Conservation (phyloP, 2,888 invertebrate genomes). For the Mesorhabditis sp. region DNA sequence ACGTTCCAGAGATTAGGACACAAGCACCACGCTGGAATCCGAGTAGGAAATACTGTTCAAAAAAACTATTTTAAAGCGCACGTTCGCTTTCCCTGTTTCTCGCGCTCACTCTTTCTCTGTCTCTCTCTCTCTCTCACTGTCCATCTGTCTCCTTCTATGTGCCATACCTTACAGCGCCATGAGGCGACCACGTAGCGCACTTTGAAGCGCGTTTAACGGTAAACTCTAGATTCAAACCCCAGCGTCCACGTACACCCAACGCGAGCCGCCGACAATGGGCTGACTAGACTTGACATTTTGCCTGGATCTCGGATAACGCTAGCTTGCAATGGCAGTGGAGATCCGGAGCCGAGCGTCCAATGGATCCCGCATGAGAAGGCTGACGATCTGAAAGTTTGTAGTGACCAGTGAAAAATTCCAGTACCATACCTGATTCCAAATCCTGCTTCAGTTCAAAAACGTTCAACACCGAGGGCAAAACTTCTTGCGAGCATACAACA, state of each 20-base stretch:
- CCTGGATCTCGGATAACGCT: neutral
- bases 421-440: neutral
- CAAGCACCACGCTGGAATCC: neutral
- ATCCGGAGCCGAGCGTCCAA: conserved; percentile 6
- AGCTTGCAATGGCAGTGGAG: neutral
- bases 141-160: too few relatives aligned
- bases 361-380: neutral
- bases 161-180: too few relatives aligned
- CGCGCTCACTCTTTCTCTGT: too few relatives aligned
- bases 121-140: too few relatives aligned
- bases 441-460: neutral
- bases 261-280: neutral
- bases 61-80: too few relatives aligned
- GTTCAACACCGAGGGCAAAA: neutral
- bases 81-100: too few relatives aligned
- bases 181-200: too few relatives aligned
- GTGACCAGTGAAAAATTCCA: neutral
- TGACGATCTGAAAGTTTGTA: neutral
- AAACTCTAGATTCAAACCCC: neutral
- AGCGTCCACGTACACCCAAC: neutral
- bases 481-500: neutral
- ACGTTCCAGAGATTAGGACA: neutral
- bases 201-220: too few relatives aligned
- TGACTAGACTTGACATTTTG: neutral
- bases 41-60: neutral